phyloP scores from a whole-genome alignment of 1,140 invertebrate species.

The Panagrolaimus sp. region DNA sequence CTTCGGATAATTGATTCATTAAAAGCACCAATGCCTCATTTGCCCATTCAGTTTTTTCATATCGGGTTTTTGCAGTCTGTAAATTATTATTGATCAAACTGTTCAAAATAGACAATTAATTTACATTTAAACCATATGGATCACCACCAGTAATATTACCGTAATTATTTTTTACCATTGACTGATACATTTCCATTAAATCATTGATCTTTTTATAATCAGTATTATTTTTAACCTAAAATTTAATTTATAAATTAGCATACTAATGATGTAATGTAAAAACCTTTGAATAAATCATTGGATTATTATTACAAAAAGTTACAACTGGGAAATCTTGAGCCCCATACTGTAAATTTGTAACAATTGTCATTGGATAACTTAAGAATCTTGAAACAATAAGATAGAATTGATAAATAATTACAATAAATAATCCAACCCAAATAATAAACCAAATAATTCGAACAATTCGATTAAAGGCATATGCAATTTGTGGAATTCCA shows the following conservation, averaged over 20 bases:
- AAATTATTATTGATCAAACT: neutral
- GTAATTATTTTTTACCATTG: no score
- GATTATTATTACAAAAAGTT: constrained; percentile 13
- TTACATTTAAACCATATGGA: no score
- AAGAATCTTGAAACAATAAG: constrained; percentile 4
- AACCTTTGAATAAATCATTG: neutral
- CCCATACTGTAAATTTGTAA: neutral
- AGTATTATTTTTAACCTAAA: no score
- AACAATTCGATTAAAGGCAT: neutral
- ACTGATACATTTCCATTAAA: no score
- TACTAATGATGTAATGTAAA: no score
- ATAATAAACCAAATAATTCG: neutral
- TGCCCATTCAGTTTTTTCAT: constrained; percentile 11
- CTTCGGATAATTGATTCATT: neutral
- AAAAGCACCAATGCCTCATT: neutral
- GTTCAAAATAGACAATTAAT: no score
- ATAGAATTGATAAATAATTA: neutral
- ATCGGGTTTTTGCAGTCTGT: neutral
- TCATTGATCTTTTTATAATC: no score
- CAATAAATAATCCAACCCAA: neutral
- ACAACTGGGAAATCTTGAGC: neutral
- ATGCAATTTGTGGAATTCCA: constrained; percentile 12
- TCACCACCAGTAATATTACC: no score
- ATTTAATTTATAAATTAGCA: no score
- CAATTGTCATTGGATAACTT: neutral